Percentiles rank a stretch among this genome's conserved stretches.
phyloP scores from a whole-genome alignment of 2,888 invertebrate genomes.

The Dioctria rufipes region DNA sequence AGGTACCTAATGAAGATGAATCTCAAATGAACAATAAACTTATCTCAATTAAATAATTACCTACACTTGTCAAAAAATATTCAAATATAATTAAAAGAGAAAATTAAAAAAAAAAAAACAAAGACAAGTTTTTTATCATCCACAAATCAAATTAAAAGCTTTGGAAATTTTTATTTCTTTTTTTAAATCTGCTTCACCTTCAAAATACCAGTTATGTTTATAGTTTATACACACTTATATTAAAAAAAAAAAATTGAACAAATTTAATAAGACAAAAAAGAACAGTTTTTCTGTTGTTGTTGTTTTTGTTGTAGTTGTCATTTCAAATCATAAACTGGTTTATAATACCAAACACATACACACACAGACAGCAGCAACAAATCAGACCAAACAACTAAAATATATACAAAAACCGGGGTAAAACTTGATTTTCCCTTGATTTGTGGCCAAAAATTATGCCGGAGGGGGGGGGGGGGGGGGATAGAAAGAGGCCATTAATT shows the following conservation, averaged over 20 bases:
- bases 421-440: conserved; percentile 4
- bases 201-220: conserved; percentile 9
- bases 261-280: background rate
- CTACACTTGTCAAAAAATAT: background rate
- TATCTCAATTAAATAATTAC: too few species aligned
- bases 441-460: background rate
- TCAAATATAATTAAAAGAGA: background rate
- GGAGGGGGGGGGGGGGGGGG: background rate
- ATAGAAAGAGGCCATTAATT: background rate
- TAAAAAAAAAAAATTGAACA: background rate
- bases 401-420: background rate
- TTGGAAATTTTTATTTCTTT: too few species aligned
- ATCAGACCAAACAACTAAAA: background rate
- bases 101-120: background rate
- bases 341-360: background rate
- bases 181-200: background rate
- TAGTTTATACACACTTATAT: background rate
- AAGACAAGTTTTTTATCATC: background rate
- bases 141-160: background rate
- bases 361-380: background rate
- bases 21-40: too few species aligned
- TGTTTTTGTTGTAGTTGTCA: too few species aligned
- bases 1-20: too few species aligned
- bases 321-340: background rate
- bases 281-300: background rate